Evolutionary conservation across 2,888 invertebrate species (phyloP), one percentile per base, ranked within the genome.

Genomic region (Euzetes globulus): DNA sequence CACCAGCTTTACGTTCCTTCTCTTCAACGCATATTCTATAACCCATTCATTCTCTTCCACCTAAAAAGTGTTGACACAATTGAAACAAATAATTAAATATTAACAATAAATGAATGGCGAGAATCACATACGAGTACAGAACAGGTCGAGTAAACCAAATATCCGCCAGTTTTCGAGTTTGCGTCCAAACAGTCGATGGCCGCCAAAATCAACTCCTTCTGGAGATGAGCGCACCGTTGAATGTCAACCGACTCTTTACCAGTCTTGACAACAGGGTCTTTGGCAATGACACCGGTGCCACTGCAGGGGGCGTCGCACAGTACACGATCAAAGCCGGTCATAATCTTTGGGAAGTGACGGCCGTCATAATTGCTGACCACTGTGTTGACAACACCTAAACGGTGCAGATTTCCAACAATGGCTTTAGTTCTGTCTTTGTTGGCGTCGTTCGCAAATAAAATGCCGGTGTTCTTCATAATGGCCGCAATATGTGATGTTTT

Each of bases 11-110:
- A 99, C 96, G 79, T 86, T 83, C 72, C 99, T 87, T 81, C 94
- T 92, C 81, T 90, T 93, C 58, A 99, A 84, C 1, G 92, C 97
- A 84, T 93, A 98, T 83, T 99, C 92, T 45, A 99, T 88, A 0
- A 99, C 94, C 87, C 91, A 91, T 83, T 99, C 99, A 84, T 99
- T 99, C 84, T 99, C 99, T 83, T 99, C 99, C 0, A 96, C 92
- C 87, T 87, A 78, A n/a, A 81, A 73, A 9, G 9, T 47, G 25
- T n/a, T 15, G 22, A 19, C 22, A 55, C 33, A 9, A 33, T 33
- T 33, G 65, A 63, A 11, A 27, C n/a, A 27, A 45, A 70, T 15
- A 33, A 7, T 3, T 41, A 65, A 7, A 37, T 9, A 63, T 25
- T 17, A 72, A 22, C n/a, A n/a, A n/a, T n/a, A 71, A 25, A 71